Evolutionary conservation across 2,888 invertebrate genomes (phyloP).

Genomic region (Epirrita christyi): DNA sequence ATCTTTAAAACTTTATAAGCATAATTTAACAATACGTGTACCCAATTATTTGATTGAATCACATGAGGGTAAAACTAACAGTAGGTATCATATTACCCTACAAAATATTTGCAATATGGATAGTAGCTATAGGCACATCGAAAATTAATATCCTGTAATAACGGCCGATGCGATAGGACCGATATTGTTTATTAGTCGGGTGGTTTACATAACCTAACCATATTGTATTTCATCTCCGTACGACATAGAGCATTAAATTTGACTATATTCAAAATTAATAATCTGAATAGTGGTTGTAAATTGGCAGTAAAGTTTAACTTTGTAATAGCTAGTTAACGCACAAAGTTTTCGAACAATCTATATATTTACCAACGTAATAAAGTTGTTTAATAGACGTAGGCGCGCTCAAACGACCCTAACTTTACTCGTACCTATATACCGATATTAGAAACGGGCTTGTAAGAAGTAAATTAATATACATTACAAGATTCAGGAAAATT

Average conservation of each 20-base stretch:
- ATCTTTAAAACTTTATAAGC: no score
- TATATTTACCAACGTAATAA: constrained; percentile 28
- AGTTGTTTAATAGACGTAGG: constrained; percentile 24
- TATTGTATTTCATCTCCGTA: constrained; percentile 62
- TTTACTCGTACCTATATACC: constrained; percentile 12
- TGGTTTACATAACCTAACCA: constrained; percentile 59
- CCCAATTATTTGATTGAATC: no score
- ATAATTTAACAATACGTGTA: no score
- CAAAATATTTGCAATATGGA: constrained; percentile 29
- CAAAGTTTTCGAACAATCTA: constrained; percentile 36
- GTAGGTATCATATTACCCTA: constrained; percentile 6
- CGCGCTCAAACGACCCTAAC: constrained; percentile 20
- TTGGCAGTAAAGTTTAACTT: constrained; percentile 50
- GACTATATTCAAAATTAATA: constrained; percentile 56
- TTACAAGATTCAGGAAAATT: no score
- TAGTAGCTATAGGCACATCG: constrained; percentile 32
- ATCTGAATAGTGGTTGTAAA: constrained; percentile 51
- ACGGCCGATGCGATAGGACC: constrained; percentile 52
- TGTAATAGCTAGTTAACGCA: constrained; percentile 46
- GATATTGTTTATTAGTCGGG: constrained; percentile 64
- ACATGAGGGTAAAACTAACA: background rate
- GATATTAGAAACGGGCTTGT: background rate
- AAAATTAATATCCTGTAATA: constrained; percentile 63
- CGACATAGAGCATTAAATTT: constrained; percentile 53
- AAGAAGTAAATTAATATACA: background rate